A percentile compares a stretch with the other conserved stretches of the same genome.
phyloP scores from a whole-genome alignment of 2,888 invertebrate genomes.

The Drosophila subsilvestris region DNA sequence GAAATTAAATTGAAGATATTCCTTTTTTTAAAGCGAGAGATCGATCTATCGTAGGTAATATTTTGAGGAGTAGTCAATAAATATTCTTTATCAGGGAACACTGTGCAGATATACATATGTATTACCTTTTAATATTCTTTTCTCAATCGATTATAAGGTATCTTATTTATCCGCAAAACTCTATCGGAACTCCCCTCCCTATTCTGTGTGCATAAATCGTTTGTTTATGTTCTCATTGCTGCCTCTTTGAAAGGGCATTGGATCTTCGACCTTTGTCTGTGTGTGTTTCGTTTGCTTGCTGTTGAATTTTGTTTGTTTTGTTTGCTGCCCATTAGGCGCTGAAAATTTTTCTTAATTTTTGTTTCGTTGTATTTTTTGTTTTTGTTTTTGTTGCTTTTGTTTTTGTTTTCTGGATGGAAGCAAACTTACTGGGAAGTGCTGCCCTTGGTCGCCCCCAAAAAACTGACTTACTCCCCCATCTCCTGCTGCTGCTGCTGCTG shows the following conservation, averaged over 20 bases:
- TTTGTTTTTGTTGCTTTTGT: conserved; percentile 32
- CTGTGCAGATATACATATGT: no score
- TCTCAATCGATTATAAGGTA: no score
- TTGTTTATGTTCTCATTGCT: no score
- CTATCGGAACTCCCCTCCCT: no score
- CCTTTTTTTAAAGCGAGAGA: no score
- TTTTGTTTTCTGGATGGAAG: conserved; percentile 24
- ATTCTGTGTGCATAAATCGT: no score
- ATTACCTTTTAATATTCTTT: no score
- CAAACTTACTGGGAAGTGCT: conserved; percentile 34
- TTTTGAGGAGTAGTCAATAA: no score
- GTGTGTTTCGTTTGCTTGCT: conserved; percentile 7
- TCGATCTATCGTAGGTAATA: no score
- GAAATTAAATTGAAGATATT: no score
- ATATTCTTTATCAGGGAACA: no score
- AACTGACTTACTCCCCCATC: conserved; percentile 13
- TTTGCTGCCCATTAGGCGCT: conserved; percentile 57
- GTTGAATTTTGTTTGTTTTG: conserved; percentile 49
- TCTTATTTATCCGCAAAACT: no score
- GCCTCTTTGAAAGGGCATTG: neutral
- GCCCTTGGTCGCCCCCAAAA: conserved; percentile 39
- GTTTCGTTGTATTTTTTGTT: conserved; percentile 35
- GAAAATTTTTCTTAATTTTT: conserved; percentile 55
- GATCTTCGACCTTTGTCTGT: neutral
- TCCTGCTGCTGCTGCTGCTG: neutral